Conservation (phyloP, 2,888 invertebrate species). For the Eumacrocentrus americanus region DNA sequence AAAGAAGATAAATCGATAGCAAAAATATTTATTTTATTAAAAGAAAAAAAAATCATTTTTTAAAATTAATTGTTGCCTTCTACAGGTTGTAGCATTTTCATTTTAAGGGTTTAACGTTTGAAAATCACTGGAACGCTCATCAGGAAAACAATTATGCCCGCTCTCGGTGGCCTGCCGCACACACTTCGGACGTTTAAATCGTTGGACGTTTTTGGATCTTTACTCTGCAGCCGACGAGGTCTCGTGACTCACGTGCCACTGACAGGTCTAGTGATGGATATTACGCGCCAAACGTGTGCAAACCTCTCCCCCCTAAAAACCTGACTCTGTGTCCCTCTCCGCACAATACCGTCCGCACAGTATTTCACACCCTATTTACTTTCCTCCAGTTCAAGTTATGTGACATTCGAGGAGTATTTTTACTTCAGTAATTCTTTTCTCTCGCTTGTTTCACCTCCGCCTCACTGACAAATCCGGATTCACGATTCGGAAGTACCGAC, state of each 20-base stretch:
- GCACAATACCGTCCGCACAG: constrained; percentile 31
- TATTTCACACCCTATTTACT: constrained; percentile 46
- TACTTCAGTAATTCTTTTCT: no score
- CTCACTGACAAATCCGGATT: neutral
- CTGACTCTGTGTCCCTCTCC: constrained; percentile 1
- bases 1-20: neutral
- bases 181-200: constrained; percentile 11
- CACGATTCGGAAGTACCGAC: neutral
- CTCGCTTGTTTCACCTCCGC: no score
- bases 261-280: constrained; percentile 48
- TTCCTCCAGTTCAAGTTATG: neutral
- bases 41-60: neutral
- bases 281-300: constrained; percentile 19
- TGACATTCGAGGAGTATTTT: no score
- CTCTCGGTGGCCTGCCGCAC: neutral
- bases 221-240: constrained; percentile 1
- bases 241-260: constrained; percentile 40
- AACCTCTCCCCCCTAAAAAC: constrained; percentile 12
- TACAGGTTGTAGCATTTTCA: no score
- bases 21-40: neutral
- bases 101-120: no score
- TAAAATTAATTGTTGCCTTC: neutral
- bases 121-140: neutral
- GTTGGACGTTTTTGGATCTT: no score
- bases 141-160: constrained; percentile 1